phyloP scores from a whole-genome alignment of 2,113 vertebrate species.

The Nycticorax nycticorax region DNA sequence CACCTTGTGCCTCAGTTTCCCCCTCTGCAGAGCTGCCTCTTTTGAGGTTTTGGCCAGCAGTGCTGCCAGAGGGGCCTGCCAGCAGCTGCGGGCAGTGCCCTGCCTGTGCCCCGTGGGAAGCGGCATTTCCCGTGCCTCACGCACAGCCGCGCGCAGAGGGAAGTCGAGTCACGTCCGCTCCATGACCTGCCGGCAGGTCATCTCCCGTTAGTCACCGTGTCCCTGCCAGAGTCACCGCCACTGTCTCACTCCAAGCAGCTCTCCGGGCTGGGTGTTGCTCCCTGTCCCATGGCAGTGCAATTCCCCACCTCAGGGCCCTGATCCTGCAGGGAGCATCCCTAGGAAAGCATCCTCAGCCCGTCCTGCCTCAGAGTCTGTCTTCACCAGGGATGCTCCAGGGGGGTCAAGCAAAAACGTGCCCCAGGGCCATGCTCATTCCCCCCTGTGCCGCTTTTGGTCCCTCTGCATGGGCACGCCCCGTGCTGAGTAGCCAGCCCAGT shows the following conservation, averaged over 20 bases:
- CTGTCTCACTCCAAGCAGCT: not conserved
- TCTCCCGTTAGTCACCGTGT: not conserved
- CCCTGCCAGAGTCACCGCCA: not conserved
- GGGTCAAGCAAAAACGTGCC: not conserved
- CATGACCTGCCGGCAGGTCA: not conserved
- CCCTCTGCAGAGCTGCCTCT: not conserved
- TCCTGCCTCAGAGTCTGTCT: not conserved
- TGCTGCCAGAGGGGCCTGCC: not conserved
- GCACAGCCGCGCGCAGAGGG: not conserved
- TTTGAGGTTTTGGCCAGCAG: not conserved
- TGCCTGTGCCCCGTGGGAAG: not conserved
- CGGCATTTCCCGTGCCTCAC: not conserved
- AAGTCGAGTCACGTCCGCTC: conserved; percentile 42
- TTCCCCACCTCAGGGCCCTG: not conserved
- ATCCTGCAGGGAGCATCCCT: not conserved
- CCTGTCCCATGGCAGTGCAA: not conserved
- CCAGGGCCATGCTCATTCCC: no score
- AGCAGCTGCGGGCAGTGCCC: not conserved
- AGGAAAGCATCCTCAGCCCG: not conserved
- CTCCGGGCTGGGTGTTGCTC: not conserved
- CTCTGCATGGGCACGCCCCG: rapidly evolving
- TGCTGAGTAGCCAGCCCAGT: not conserved
- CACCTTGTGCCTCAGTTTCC: not conserved
- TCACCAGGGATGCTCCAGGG: rapidly evolving
- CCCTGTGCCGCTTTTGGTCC: rapidly evolving